Evolutionary conservation across 2,888 invertebrate genomes (phyloP), one percentile per base, ranked within the genome.

Genomic region (Leucoma salicis): DNA sequence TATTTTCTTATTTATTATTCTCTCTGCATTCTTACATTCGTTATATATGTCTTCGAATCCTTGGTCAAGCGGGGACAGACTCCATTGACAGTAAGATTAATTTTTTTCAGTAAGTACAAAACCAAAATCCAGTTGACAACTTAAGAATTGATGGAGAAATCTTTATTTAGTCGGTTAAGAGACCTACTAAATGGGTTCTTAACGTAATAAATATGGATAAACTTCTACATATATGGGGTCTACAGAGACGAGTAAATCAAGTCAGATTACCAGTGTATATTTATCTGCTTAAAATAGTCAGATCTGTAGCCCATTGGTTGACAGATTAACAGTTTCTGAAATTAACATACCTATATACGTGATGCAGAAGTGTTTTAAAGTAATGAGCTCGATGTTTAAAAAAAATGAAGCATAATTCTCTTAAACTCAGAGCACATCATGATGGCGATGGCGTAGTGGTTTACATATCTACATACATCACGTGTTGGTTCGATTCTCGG

Each of bases 191-290:
- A 44, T 49, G 52, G 41, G 49, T 47, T 47, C 50, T 59, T 55
- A 62, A 59, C 57, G 64, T 55, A 57, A 69, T 69, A 67, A 67
- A 69, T 69, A 60, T 53, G 50, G 53, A 58, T 69, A 63, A 64
- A 51, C 46, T 56, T 37, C 25, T 34, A 32, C 45, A 38, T 51
- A 46, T 53, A 56, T 51, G 48, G 45, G 29, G 48, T 49, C 39
- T 45, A 58, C 35, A 46, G 59, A 42, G 51, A 53, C 43, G 50
- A 60, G 65, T 74, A 71, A 72, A 74, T 71, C 70, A 70, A 61
- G 63, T 59, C 60, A 57, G 69, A 70, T 70, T 74, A 66, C 39
- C 31, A 45, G 44, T 46, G 51, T 49, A 54, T 61, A 61, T 60
- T 63, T 55, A 53, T 53, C 54, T 60, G 42, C 8, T 21, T 3